Percentiles rank a stretch among this genome's conserved stretches.
Conservation (phyloP, 2,797 vertebrate genomes). For the Pangasius djambal region DNA sequence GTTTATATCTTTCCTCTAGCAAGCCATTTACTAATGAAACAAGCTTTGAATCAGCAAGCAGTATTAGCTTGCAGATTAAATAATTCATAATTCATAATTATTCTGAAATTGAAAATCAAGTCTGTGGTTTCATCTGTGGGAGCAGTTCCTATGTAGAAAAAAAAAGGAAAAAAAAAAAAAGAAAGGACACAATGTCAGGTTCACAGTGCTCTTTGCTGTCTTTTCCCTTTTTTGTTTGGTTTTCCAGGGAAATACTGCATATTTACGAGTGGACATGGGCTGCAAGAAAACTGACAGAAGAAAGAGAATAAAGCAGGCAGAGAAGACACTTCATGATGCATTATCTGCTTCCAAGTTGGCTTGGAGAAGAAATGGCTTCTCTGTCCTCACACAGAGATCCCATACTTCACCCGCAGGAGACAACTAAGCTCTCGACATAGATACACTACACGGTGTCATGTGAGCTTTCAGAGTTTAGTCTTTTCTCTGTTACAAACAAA, state of each 20-base stretch:
- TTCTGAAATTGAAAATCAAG: constrained; percentile 14
- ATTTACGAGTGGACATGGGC: not conserved
- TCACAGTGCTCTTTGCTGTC: not conserved
- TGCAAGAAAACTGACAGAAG: constrained; percentile 6
- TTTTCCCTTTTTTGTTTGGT: not conserved
- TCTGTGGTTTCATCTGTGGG: not conserved
- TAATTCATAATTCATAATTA: not conserved
- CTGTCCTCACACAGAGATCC: constrained; percentile 25
- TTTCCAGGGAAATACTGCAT: not conserved
- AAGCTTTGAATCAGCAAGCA: not conserved
- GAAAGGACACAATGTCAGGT: not conserved
- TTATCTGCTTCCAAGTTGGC: constrained; percentile 37
- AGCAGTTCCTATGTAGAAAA: not conserved
- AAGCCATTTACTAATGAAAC: not conserved
- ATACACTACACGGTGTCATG: not conserved
- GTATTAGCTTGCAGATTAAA: not conserved
- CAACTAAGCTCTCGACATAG: constrained; percentile 1
- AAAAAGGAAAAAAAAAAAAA: not conserved
- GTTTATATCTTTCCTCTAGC: not conserved
- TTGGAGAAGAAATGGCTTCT: constrained; percentile 9
- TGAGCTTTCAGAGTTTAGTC: constrained; percentile 17
- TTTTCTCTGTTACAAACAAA: constrained; percentile 1
- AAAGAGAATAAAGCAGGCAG: constrained; percentile 31
- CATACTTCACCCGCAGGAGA: constrained; percentile 22
- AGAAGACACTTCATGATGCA: constrained; percentile 31